Base-by-base conservation (phyloP, 2,888 invertebrate species). In the Calameuta pallipes region DNA sequence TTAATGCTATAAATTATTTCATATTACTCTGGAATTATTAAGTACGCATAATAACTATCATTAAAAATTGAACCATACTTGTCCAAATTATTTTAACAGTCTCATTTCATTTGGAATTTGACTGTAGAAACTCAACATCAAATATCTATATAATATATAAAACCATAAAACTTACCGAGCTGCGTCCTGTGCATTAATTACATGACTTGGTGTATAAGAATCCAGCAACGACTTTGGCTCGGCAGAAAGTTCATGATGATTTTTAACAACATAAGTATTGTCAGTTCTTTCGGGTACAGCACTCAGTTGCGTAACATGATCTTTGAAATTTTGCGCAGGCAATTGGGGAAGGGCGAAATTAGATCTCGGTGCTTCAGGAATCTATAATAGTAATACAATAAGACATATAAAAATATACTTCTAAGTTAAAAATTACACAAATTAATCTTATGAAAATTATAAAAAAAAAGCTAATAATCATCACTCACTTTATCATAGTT, bases 181-280 rank as follows among this genome's bases (percentile, higher is more conserved):
- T 3, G 85, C 81, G 75, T 91, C 91, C 78, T 89, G 90, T 36
- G 91, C 91, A 9, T 89, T 90, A 56, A 91, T 89, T 13, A 91
- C 41, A 69, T 87, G 87, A 82, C 91, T 91, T 1, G 93, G 93
- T 9, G 93, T 89, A 80, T 93, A 93, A 11, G 93, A 92, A 80
- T 93, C 93, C 71, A 93, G 86, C 34, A 93, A 85, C n/a, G 93
- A 93, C 84, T 92, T 92, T 0, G 93, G 92, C 77, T 90, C 87
- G 31, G 78, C 70, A n/a, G 75, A 70, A 71, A 56, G 35, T 30
- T 41, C 15, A 35, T 37, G 34, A n/a, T 91, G 82, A 80, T 86
- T 85, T 9, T 56, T 23, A 56, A 23, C 56, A 81, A 79, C 78
- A 80, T 81, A 79, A 56, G 81, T 74, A 69, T 83, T 82, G 6